Conservation (phyloP, 2,113 vertebrate genomes). For the Gobio gobio region DNA sequence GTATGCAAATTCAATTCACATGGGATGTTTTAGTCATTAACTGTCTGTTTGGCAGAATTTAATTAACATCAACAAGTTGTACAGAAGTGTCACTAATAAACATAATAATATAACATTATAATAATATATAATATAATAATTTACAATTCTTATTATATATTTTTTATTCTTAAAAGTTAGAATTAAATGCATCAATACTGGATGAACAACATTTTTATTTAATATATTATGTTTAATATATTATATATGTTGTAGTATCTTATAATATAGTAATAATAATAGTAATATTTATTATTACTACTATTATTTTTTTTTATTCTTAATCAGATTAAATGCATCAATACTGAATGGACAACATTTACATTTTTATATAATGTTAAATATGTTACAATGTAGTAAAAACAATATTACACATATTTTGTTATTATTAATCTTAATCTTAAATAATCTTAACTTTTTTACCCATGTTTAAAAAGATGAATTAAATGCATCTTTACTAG, state of each 20-base stretch:
- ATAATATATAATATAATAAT: neutral
- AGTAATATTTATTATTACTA: too few species aligned
- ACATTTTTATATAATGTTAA: neutral
- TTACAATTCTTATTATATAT: neutral
- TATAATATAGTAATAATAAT: too few species aligned
- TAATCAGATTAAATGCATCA: neutral
- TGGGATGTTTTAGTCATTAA: neutral
- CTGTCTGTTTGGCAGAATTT: neutral
- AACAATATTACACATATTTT: too few species aligned
- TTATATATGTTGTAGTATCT: too few species aligned
- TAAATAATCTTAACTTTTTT: too few species aligned
- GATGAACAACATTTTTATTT: too few species aligned
- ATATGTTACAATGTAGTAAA: neutral
- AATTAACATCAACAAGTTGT: neutral
- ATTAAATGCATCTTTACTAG: too few species aligned
- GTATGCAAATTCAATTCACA: neutral
- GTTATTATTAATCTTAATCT: too few species aligned
- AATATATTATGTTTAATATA: too few species aligned
- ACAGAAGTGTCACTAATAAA: neutral
- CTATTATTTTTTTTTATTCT: neutral
- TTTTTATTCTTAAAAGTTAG: neutral
- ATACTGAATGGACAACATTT: neutral
- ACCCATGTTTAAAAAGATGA: too few species aligned
- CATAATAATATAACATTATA: neutral
- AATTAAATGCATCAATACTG: neutral